Evolutionary conservation across 2,797 vertebrate species (phyloP).

Genomic region (Myioborus miniatus): DNA sequence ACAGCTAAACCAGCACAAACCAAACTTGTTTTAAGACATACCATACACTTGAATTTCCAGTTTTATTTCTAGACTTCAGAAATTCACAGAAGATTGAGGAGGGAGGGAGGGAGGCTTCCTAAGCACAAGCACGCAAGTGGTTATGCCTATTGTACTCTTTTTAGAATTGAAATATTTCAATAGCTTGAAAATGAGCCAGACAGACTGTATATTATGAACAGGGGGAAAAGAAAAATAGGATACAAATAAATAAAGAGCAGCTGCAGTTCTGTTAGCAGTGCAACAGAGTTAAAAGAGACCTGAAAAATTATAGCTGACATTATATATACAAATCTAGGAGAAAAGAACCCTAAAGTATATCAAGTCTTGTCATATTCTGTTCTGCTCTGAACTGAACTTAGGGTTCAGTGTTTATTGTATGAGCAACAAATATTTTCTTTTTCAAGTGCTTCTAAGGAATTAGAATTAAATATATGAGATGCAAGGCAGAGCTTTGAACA

Average conservation of each 20-base stretch:
- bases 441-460: neutral
- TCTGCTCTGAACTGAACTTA: neutral
- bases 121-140: neutral
- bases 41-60: neutral
- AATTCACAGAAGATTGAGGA: neutral
- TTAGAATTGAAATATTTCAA: conserved; percentile 42
- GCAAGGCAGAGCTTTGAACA: neutral
- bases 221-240: accelerated
- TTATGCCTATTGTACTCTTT: conserved; percentile 40
- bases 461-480: neutral
- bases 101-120: neutral
- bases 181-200: conserved; percentile 49
- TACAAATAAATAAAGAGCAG: conserved; percentile 54
- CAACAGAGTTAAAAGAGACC: conserved; percentile 30
- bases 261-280: conserved; percentile 20
- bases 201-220: conserved; percentile 4
- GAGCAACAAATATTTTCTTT: neutral
- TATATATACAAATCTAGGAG: conserved; percentile 7
- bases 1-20: neutral
- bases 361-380: neutral
- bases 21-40: neutral
- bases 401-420: neutral
- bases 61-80: neutral
- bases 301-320: conserved; percentile 16
- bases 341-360: conserved; percentile 5